Base-by-base conservation (phyloP, 2,888 invertebrate genomes). In the Nycteola revayana region DNA sequence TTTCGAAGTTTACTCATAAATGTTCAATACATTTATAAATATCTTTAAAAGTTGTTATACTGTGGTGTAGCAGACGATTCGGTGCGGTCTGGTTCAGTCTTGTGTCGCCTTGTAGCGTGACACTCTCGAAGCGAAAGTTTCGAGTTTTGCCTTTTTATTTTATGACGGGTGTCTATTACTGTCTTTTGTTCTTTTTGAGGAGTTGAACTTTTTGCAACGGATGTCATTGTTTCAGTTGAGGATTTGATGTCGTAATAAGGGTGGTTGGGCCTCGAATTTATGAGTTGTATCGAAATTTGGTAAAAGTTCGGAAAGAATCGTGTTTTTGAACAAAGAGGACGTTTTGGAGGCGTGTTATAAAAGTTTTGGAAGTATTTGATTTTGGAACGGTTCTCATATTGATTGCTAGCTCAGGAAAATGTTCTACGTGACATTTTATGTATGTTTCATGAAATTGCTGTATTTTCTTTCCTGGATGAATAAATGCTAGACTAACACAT, bases 131-230 rank as follows among this genome's bases (percentile, higher is more conserved):
- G 52, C 49, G 30, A 56, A 66, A 70, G 49, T 70, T 70, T 45
- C 25, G 28, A 49, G 33, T 50, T 34, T 47, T 51, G 50, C 46
- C 48, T 58, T 68, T 65, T 65, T 64, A 53, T 60, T 66, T 64
- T 65, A 68, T 68, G 71, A 70, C 52, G 54, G 63, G 62, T 70
- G 66, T 68, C 69, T 67, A 70, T 70, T 68, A 68, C 63, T 59
- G 56, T 63, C 61, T 60, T 66, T 69, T 61, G 64, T 63, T 60
- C 61, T 49, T 56, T 57, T 62, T 49, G 47, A 49, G 40, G 45
- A 55, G 46, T 59, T 45, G 42, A 60, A 55, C 37, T 59, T 61
- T 44, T 30, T 29, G 10, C 38, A 25, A 32, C 36, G 37, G 39
- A 39, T 49, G 47, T 52, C 45, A 51, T 53, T 54, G 54, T 49